phyloP scores from a whole-genome alignment of 2,888 invertebrate species.

The Caenorhabditis plicata region DNA sequence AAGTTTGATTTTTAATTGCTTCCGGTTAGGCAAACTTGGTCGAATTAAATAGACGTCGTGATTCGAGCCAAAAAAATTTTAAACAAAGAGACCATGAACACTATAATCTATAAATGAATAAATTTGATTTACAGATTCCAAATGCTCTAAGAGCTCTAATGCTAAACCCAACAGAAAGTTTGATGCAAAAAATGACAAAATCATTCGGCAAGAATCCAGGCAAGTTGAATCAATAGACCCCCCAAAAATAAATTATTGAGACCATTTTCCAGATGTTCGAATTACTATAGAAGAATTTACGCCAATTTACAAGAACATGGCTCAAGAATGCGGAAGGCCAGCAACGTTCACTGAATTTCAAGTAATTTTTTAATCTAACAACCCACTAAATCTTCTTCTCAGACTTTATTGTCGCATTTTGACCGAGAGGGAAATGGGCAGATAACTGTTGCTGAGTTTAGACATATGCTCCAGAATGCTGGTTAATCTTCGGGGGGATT shows the following conservation, averaged over 20 bases:
- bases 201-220: constrained; percentile 36
- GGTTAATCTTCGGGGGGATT: constrained; percentile 8
- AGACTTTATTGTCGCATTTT: constrained; percentile 51
- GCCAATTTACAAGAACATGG: constrained; percentile 52
- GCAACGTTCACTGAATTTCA: constrained; percentile 38
- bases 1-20: too few species aligned
- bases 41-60: too few species aligned
- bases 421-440: constrained; percentile 53
- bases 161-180: constrained; percentile 50
- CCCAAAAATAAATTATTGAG: neutral
- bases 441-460: constrained; percentile 39
- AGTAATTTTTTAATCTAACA: constrained; percentile 9
- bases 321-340: constrained; percentile 35
- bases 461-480: constrained; percentile 41
- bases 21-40: too few species aligned
- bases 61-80: too few species aligned
- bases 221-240: neutral
- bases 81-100: too few species aligned
- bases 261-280: constrained; percentile 29
- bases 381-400: constrained; percentile 3
- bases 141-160: constrained; percentile 55
- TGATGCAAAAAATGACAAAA: constrained; percentile 38
- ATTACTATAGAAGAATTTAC: constrained; percentile 52
- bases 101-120: too few species aligned
- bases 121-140: constrained; percentile 48